Conservation (phyloP, 2,113 vertebrate species). For the Peromyscus leucopus region DNA sequence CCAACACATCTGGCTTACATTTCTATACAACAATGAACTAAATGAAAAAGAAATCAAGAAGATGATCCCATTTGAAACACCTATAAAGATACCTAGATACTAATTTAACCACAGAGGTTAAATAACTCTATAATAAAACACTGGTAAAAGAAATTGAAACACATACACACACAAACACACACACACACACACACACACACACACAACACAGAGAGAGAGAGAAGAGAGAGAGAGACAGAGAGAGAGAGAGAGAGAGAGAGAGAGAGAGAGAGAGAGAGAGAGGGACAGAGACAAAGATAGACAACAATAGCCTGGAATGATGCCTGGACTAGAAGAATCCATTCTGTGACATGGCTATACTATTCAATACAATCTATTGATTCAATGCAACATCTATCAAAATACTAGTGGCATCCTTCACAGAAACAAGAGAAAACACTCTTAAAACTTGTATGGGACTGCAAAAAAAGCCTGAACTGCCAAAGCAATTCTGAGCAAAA, state of each 20-base stretch:
- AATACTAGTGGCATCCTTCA: not conserved
- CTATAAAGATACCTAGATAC: not conserved
- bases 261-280: not conserved
- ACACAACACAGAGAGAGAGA: no score
- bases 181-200: no score
- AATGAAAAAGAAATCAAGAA: not conserved
- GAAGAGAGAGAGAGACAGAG: not conserved
- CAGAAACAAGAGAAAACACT: not conserved
- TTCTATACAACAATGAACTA: conserved; percentile 1
- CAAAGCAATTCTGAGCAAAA: not conserved
- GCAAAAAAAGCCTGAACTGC: not conserved
- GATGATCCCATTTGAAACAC: not conserved
- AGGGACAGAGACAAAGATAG: not conserved
- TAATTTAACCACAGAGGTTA: not conserved
- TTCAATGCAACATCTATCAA: not conserved
- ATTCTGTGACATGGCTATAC: not conserved
- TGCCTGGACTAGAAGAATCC: not conserved
- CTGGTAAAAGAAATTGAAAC: not conserved
- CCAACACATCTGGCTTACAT: not conserved
- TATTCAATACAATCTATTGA: not conserved
- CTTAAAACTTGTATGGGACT: not conserved
- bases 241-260: not conserved
- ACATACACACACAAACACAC: not conserved
- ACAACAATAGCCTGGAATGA: no score
- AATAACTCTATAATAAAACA: not conserved